Percentiles rank a stretch among this genome's conserved stretches.
Evolutionary conservation across 2,888 invertebrate species (phyloP).

Genomic region (Drosophila planitibia): DNA sequence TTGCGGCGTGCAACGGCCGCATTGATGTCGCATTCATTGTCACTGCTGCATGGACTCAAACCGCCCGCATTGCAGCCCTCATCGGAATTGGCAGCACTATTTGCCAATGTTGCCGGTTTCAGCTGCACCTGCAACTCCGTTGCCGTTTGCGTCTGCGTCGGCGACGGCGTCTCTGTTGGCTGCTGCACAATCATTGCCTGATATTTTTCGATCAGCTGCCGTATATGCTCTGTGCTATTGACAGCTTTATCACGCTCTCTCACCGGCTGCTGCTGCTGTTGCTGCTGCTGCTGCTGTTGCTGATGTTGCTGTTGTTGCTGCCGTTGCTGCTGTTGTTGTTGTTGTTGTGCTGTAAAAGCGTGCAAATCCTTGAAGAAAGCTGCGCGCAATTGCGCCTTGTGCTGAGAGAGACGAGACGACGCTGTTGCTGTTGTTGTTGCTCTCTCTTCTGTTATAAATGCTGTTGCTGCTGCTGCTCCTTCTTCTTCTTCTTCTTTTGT

Average conservation of each 20-base stretch:
- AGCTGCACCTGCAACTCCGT: conserved; percentile 7
- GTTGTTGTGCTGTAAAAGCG: conserved; percentile 21
- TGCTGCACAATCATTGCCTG: conserved; percentile 62
- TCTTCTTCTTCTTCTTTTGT: conserved; percentile 8
- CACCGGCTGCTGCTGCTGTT: conserved; percentile 1
- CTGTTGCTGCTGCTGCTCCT: conserved; percentile 21
- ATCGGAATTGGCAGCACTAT: conserved; percentile 77
- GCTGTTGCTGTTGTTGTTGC: conserved; percentile 14
- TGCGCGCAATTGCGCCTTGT: conserved; percentile 74
- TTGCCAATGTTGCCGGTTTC: conserved; percentile 49
- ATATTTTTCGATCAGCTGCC: conserved; percentile 72
- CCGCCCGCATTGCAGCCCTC: conserved; percentile 83
- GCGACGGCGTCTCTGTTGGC: conserved; percentile 26
- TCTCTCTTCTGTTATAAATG: conserved; percentile 13
- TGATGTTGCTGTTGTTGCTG: background rate
- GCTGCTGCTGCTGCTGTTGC: background rate
- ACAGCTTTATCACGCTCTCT: conserved; percentile 24
- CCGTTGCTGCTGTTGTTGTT: conserved; percentile 2
- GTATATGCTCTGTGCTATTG: conserved; percentile 42
- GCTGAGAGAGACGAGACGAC: conserved; percentile 62
- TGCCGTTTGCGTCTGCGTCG: conserved; percentile 13
- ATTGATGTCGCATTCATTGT: conserved; percentile 65
- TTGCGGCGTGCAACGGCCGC: conserved; percentile 53
- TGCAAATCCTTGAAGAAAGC: conserved; percentile 73
- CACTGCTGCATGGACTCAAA: conserved; percentile 83